phyloP scores from a whole-genome alignment of 1,140 invertebrate genomes.

The Drosophila micromelanica region DNA sequence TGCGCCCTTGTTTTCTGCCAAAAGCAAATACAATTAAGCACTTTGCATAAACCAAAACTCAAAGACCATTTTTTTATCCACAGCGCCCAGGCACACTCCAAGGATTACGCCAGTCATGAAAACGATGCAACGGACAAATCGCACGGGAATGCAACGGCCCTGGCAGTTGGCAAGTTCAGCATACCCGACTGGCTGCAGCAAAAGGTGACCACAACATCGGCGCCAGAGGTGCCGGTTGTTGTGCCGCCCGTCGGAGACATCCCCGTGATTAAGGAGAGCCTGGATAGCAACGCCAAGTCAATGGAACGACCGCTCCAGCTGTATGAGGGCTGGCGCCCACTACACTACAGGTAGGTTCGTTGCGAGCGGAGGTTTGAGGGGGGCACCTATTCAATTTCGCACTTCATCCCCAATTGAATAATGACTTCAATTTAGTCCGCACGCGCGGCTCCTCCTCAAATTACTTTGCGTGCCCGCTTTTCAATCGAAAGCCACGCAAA shows the following conservation, averaged over 20 bases:
- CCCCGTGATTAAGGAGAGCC: constrained; percentile 33
- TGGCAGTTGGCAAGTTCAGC: constrained; percentile 44
- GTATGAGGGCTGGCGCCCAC: constrained; percentile 77
- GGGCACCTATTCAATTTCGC: constrained; percentile 23
- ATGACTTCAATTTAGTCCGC: constrained; percentile 39
- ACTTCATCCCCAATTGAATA: constrained; percentile 57
- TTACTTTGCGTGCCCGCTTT: constrained; percentile 57
- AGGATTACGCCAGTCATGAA: constrained; percentile 32
- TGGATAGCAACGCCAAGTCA: constrained; percentile 45
- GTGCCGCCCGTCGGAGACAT: constrained; percentile 69
- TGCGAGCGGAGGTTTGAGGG: background rate
- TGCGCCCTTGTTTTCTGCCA: constrained; percentile 9
- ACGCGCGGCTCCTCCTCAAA: constrained; percentile 32
- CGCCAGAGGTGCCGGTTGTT: constrained; percentile 15
- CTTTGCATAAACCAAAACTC: constrained; percentile 46
- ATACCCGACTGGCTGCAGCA: constrained; percentile 59
- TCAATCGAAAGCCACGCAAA: constrained; percentile 44
- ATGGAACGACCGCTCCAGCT: constrained; percentile 64
- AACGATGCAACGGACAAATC: constrained; percentile 15
- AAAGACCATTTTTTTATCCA: constrained; percentile 1
- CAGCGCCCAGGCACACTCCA: constrained; percentile 38
- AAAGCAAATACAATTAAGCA: constrained; percentile 29
- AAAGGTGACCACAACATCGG: constrained; percentile 33
- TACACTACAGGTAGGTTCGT: constrained; percentile 73
- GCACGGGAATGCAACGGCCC: constrained; percentile 39